A percentile compares a stretch with the other conserved stretches of the same genome.
Evolutionary conservation across 2,113 vertebrate species (phyloP).

Genomic region (Silurus glanis): DNA sequence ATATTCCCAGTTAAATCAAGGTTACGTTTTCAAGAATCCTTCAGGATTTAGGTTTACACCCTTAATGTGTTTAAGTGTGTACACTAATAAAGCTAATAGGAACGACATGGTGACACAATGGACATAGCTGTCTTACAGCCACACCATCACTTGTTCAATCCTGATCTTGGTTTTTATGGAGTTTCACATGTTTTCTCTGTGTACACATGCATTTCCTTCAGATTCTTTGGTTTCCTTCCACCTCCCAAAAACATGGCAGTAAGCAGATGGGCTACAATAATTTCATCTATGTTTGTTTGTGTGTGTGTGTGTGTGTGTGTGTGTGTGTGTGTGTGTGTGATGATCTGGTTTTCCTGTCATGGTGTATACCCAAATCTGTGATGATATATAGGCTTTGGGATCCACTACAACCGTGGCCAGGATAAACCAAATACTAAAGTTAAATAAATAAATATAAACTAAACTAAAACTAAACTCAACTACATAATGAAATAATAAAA

Average conservation of each 20-base stretch:
- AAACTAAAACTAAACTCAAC: background rate
- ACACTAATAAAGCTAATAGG: background rate
- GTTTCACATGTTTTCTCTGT: background rate
- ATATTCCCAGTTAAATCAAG: background rate
- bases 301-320: background rate
- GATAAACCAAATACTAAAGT: background rate
- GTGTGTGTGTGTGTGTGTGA: background rate
- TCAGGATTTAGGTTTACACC: background rate
- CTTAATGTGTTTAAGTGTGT: background rate
- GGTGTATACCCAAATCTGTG: background rate
- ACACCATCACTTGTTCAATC: background rate
- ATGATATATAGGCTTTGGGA: background rate
- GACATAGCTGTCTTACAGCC: background rate
- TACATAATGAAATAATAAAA: background rate
- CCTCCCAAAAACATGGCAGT: background rate
- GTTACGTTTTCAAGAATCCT: no score
- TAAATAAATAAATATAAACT: background rate
- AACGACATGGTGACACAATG: background rate
- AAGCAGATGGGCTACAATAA: background rate
- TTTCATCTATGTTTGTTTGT: background rate
- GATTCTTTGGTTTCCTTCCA: background rate
- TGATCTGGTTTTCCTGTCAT: no score
- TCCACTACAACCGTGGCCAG: background rate
- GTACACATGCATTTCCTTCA: background rate
- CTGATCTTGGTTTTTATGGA: background rate